Percentiles rank a stretch among this genome's conserved stretches.
These are phyloP conservation scores for Cordylochernes scorpioides DNA, from an alignment of 2,888 invertebrate species.

Conservation along the genomic window DNA sequence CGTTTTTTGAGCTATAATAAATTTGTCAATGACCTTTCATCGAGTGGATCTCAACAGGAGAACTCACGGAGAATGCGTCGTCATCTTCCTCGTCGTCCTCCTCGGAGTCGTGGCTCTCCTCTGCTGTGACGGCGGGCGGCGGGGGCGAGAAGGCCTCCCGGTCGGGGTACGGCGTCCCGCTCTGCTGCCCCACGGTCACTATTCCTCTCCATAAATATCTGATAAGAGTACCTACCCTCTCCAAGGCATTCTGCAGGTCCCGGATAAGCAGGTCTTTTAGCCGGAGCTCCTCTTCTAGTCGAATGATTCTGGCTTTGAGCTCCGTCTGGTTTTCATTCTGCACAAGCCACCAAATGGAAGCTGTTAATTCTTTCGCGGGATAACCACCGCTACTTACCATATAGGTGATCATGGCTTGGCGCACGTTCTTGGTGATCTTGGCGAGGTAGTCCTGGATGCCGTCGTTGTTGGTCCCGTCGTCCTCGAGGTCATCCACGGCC, in stretches of 20 bases:
- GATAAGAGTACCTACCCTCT: too few species aligned
- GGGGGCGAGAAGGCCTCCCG: too few species aligned
- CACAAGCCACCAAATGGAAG: neutral
- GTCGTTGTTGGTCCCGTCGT: constrained; percentile 1
- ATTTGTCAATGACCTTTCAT: too few species aligned
- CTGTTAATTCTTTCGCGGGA: neutral
- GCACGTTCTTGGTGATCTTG: constrained; percentile 4
- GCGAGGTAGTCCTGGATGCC: constrained; percentile 4
- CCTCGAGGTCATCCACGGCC: neutral
- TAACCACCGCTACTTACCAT: constrained; percentile 3
- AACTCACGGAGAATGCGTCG: too few species aligned
- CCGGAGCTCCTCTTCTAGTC: constrained; percentile 5
- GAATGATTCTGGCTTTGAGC: constrained; percentile 5
- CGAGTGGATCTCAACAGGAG: too few species aligned
- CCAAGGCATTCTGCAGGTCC: too few species aligned
- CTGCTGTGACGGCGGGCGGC: too few species aligned
- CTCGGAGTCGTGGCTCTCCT: constrained; percentile 5
- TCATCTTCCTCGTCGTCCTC: constrained; percentile 4
- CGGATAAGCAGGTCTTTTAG: too few species aligned
- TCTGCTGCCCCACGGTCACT: too few species aligned
- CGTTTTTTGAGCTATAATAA: too few species aligned
- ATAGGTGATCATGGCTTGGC: constrained; percentile 5
- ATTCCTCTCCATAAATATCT: too few species aligned
- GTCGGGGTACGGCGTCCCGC: too few species aligned
- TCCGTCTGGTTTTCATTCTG: constrained; percentile 9